Evolutionary conservation across 2,113 vertebrate genomes (phyloP), one percentile per base, ranked within the genome.

Genomic region (Sturnus vulgaris): DNA sequence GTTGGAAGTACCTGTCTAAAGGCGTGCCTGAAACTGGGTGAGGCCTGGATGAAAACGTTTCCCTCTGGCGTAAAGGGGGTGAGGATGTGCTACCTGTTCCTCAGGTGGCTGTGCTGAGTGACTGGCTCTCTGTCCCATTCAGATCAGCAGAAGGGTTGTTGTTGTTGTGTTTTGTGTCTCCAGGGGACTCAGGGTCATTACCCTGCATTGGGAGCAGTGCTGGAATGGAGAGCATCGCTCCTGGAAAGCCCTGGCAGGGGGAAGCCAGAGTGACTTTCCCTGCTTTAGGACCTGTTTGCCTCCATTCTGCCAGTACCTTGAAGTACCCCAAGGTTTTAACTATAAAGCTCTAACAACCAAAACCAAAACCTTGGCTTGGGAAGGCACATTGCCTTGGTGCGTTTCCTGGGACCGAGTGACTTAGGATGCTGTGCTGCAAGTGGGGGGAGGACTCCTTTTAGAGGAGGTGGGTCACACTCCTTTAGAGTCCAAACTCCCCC

Each of bases 351-450:
- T 79, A 84, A 80, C 14, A 59, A 68, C 40, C 1, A 3, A 52
- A 84, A 30, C 3, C 37, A 88, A 85, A 90, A 73, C 60, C 59
- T 96, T 94, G 90, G 94, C 69, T 94, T 39, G 65, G 71, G 64
- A 95, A 79, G 78, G 56, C 18, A 5, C 2, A 0, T 80, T 92
- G 72, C 84, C 86, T 88, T 91, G 83, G 90, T 33, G 0, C 33
- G 50, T 87, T 86, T 95, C 90, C 92, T 90, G 90, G 79, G 94
- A 82, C 83, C 8, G 31, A 87, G 78, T 81, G 93, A 89, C 56
- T 96, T 94, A 78, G 0, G 12, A 39, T 81, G 82, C 90, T 65
- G 57, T 85, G 66, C 14, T 6, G 16, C 56, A 47, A 71, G 19
- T 65, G 33, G 11, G 22, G 33, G 90, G 53, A 80, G 76, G 79